A percentile compares a stretch with the other conserved stretches of the same genome.
Evolutionary conservation across 2,797 vertebrate species (phyloP).

Genomic region (Clarias fuscus): DNA sequence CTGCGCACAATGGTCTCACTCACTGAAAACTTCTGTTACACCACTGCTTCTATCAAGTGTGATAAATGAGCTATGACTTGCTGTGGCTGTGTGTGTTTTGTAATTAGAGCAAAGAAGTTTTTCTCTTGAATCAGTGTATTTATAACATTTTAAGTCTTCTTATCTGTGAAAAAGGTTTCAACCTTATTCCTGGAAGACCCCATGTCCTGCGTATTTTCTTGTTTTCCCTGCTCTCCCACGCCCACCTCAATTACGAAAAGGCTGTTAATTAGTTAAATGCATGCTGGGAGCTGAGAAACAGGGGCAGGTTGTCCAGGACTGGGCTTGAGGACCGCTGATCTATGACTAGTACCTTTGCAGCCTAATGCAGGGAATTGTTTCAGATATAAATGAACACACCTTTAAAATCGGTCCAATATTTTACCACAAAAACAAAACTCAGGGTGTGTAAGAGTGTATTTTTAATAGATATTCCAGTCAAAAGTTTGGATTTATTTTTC

Average conservation of each 20-base stretch:
- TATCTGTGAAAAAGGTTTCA: too few relatives aligned
- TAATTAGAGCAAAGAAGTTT: conserved; percentile 9
- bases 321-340: background rate
- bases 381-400: conserved; percentile 26
- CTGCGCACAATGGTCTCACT: conserved; percentile 31
- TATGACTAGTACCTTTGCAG: conserved; percentile 29
- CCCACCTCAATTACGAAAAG: too few relatives aligned
- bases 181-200: too few relatives aligned
- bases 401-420: conserved; percentile 18
- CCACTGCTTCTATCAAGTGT: conserved; percentile 39
- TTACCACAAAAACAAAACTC: conserved; percentile 22
- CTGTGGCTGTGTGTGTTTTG: conserved; percentile 24
- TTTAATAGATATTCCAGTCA: too few relatives aligned
- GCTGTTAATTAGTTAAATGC: too few relatives aligned
- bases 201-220: too few relatives aligned
- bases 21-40: conserved; percentile 51
- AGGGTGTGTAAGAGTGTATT: background rate
- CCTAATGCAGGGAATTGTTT: conserved; percentile 39
- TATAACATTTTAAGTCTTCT: conserved; percentile 22
- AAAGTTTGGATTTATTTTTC: too few relatives aligned
- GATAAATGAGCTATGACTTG: conserved; percentile 39
- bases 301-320: too few relatives aligned
- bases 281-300: too few relatives aligned
- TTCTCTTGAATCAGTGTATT: conserved; percentile 6
- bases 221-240: too few relatives aligned